phyloP scores from a whole-genome alignment of 2,113 vertebrate species.

The Archocentrus centrarchus region DNA sequence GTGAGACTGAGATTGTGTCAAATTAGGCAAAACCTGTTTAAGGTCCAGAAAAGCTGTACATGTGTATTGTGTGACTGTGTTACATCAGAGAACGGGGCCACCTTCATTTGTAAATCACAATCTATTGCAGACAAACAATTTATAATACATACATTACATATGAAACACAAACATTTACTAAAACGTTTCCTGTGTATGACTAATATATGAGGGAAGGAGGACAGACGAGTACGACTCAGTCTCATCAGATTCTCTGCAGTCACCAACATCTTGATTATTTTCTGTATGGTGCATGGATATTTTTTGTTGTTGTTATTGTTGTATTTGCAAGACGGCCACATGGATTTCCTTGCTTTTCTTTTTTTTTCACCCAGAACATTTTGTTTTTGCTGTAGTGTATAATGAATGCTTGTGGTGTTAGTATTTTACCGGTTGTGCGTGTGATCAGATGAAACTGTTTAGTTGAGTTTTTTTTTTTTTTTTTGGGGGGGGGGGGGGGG shows the following conservation, averaged over 20 bases:
- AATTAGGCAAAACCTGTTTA: too few species aligned
- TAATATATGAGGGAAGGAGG: not conserved
- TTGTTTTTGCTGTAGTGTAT: not conserved
- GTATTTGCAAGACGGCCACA: too few species aligned
- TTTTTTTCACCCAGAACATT: not conserved
- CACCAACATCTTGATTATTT: not conserved
- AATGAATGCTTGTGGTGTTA: not conserved
- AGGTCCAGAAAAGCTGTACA: too few species aligned
- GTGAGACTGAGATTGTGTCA: too few species aligned
- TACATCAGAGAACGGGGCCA: too few species aligned
- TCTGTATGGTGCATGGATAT: not conserved
- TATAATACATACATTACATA: not conserved
- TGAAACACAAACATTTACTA: not conserved
- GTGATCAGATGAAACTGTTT: not conserved
- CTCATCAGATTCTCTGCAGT: too few species aligned
- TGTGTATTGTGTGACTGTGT: too few species aligned
- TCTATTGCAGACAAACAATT: not conserved
- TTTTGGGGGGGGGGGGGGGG: too few species aligned
- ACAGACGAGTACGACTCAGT: not conserved
- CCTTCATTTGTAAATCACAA: too few species aligned
- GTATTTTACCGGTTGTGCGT: rapidly evolving
- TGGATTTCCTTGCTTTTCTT: not conserved
- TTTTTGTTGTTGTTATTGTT: not conserved
- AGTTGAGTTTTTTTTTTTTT: not conserved
- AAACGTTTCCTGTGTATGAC: too few species aligned